A percentile compares a stretch with the other conserved stretches of the same genome.
Evolutionary conservation across 64 coral and sea anemone species (phyloP).

Genomic region (Pachyseris speciosa): DNA sequence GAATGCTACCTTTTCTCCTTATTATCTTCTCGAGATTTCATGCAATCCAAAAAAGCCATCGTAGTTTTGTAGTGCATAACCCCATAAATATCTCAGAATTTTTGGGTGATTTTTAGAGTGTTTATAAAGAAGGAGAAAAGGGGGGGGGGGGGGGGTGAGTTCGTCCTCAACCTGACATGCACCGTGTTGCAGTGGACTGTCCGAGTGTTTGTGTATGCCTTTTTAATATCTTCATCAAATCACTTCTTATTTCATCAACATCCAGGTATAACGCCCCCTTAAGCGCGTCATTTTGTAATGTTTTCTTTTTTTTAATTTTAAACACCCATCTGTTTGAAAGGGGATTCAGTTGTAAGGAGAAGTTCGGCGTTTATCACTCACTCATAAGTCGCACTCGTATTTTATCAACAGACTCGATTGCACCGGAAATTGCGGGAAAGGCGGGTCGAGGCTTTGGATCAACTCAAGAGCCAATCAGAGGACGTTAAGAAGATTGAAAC

Average conservation of each 20-base stretch:
- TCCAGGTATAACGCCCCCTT: too few species aligned
- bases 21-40: too few species aligned
- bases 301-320: not conserved
- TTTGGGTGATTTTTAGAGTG: too few species aligned
- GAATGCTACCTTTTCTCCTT: too few species aligned
- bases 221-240: too few species aligned
- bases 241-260: too few species aligned
- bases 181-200: too few species aligned
- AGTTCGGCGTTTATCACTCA: not conserved
- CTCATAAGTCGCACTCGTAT: not conserved
- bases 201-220: too few species aligned
- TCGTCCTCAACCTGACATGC: not conserved
- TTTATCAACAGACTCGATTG: constrained; percentile 63
- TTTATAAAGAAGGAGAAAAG: too few species aligned
- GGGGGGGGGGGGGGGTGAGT: not conserved
- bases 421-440: constrained; percentile 58
- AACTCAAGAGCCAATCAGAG: constrained; percentile 75
- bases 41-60: too few species aligned
- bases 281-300: not conserved
- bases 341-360: not conserved
- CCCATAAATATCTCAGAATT: too few species aligned
- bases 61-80: too few species aligned
- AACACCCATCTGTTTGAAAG: not conserved
- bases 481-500: constrained; percentile 81
- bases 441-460: constrained; percentile 66